Conservation (phyloP, 2,113 vertebrate genomes). For the Grallaria varia region DNA sequence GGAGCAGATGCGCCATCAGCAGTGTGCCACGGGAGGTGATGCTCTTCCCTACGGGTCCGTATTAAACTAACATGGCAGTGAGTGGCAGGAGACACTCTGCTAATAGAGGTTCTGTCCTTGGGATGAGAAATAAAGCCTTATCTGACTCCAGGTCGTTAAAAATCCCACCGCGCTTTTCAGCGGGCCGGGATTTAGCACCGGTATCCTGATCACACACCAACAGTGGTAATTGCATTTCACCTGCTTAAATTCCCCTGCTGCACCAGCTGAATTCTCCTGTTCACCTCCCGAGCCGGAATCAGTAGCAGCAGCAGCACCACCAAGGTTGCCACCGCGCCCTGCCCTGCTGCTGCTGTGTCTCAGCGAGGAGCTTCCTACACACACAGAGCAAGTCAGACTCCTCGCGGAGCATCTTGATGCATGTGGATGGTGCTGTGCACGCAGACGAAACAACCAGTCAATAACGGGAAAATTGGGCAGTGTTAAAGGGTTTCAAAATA, state of each 20-base stretch:
- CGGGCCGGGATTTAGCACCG: accelerated
- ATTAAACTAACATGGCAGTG: neutral
- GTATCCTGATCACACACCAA: neutral
- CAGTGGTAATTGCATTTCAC: neutral
- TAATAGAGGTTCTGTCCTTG: neutral
- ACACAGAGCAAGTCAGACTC: neutral
- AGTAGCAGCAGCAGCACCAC: neutral
- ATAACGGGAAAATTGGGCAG: neutral
- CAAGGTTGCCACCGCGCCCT: neutral
- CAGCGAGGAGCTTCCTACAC: neutral
- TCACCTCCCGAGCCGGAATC: slow-evolving; percentile 4
- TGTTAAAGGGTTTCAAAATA: slow-evolving; percentile 34
- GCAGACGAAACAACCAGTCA: slow-evolving; percentile 33
- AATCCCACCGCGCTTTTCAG: neutral
- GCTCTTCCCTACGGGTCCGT: accelerated
- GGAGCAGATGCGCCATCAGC: accelerated
- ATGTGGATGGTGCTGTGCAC: neutral
- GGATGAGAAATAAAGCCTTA: neutral
- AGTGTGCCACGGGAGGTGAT: neutral
- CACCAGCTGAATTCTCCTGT: neutral
- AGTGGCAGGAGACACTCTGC: neutral
- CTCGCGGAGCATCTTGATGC: neutral
- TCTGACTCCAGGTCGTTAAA: neutral
- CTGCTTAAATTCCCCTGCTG: neutral
- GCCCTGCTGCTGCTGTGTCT: slow-evolving; percentile 15